Conservation (phyloP, 2,888 invertebrate genomes). For the Teleogryllus oceanicus region DNA sequence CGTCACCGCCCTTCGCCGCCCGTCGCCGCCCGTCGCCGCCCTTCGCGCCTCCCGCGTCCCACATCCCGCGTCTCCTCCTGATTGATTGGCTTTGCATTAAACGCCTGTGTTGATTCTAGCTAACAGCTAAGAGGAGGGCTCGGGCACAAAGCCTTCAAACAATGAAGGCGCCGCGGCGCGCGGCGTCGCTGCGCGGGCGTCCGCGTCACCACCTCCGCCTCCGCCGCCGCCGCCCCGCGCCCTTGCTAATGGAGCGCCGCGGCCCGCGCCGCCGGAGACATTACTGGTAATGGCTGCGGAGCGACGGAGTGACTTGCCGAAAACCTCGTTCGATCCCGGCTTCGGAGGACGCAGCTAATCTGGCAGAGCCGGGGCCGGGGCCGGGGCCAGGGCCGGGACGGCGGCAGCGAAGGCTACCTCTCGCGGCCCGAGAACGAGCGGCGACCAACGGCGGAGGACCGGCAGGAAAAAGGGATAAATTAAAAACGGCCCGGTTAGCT, state of each 20-base stretch:
- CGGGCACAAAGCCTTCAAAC: slow-evolving; percentile 4
- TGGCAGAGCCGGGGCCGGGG: background rate
- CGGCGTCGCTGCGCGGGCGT: background rate
- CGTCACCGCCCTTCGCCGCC: background rate
- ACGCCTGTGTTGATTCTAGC: slow-evolving; percentile 10
- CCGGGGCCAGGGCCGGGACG: background rate
- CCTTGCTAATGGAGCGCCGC: background rate
- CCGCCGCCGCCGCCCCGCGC: background rate
- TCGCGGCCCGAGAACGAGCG: no score
- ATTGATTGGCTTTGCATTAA: slow-evolving; percentile 18
- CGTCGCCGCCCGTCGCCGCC: background rate
- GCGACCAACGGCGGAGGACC: no score
- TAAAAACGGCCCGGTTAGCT: no score
- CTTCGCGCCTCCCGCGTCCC: background rate
- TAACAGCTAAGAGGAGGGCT: slow-evolving; percentile 18
- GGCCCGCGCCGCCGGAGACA: background rate
- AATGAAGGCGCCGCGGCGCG: background rate
- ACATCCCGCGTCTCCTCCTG: slow-evolving; percentile 4
- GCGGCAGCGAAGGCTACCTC: background rate
- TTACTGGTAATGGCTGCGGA: background rate
- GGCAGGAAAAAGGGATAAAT: no score
- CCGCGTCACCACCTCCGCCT: background rate
- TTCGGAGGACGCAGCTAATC: background rate
- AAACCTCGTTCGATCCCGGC: background rate
- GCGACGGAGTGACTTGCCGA: slow-evolving; percentile 1